A percentile compares a stretch with the other conserved stretches of the same genome.
Conservation (phyloP, 2,797 vertebrate species). For the Gobio occitaniae region DNA sequence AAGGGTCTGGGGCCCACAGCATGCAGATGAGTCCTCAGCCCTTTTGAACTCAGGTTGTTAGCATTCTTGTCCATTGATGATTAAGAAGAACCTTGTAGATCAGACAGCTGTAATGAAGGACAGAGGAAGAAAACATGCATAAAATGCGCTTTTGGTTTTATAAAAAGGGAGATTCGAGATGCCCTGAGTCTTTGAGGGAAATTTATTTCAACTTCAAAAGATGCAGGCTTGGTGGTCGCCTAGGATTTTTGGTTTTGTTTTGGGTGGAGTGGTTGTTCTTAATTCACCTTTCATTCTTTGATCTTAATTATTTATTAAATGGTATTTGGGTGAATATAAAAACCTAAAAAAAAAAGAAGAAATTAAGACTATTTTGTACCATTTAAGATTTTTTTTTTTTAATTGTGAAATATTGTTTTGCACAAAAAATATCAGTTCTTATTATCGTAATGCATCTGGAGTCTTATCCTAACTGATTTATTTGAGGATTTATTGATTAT, state of each 20-base stretch:
- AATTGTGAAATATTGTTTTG: no score
- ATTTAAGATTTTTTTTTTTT: not conserved
- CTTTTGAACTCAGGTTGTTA: slow-evolving; percentile 55
- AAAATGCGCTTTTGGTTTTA: slow-evolving; percentile 3
- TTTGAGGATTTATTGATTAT: not conserved
- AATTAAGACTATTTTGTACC: not conserved
- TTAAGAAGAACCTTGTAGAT: slow-evolving; percentile 34
- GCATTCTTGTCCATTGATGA: slow-evolving; percentile 52
- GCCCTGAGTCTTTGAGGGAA: not conserved
- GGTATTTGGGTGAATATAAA: not conserved
- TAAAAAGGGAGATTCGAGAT: not conserved
- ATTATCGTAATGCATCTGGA: not conserved
- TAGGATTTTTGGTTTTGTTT: not conserved
- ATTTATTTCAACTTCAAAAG: not conserved
- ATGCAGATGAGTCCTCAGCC: slow-evolving; percentile 61
- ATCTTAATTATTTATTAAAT: not conserved
- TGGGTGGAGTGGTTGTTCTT: not conserved
- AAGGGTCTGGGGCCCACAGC: slow-evolving; percentile 36
- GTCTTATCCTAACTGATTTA: not conserved
- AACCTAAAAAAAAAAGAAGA: not conserved
- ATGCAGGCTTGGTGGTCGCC: not conserved
- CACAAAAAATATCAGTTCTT: not conserved
- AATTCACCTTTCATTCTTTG: not conserved
- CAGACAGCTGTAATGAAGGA: slow-evolving; percentile 46
- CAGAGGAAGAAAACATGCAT: slow-evolving; percentile 48